Evolutionary conservation across 2,113 vertebrate genomes (phyloP), one percentile per base, ranked within the genome.

Genomic region (Oophaga pumilio): DNA sequence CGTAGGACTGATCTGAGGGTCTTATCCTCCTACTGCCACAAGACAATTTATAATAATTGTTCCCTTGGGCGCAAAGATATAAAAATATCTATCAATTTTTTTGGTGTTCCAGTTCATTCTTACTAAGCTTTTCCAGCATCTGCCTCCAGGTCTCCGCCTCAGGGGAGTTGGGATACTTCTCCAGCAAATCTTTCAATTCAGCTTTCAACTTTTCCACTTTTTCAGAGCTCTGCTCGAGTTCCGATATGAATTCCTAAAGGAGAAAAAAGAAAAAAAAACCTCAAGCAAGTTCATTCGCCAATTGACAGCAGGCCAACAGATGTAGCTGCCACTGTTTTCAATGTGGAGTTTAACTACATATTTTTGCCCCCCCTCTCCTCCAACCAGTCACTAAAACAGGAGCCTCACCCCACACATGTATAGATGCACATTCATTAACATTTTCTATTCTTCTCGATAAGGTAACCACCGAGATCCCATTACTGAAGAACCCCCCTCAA

Each of bases 81-180:
- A 52, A 6, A 68, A n/a, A 82, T 50, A 43, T 82, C 50, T 82
- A 20, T 6, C 66, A 50, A 18, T 73, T 73, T 50, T 82, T 59
- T 20, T 15, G 43, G 50, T 82, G 33, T 24, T 50, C 12, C 24
- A 68, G 12, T 17, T 8, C 43, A 76, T 85, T 94, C 96, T 91
- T 94, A 99, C 98, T 96, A 78, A 99, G 96, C 56, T 99, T 97
- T 10, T 96, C 95, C 85, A 98, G 95, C 93, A 97, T 97, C 90
- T 96, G 94, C 91, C 94, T 97, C 98, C 98, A 99, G 78, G 90
- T 94, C 74, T 95, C 95, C 15, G 95, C 96, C 92, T 99, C 98
- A 4, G 97, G 96, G 43, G 97, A 97, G 77, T 97, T 96, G 0
- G 97, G 97, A 50, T 98, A 96, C 89, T 96, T 95, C 84, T 93